These are phyloP conservation scores for Vidua chalybeata DNA, from an alignment of 2,113 vertebrate genomes.

Conservation along the genomic window DNA sequence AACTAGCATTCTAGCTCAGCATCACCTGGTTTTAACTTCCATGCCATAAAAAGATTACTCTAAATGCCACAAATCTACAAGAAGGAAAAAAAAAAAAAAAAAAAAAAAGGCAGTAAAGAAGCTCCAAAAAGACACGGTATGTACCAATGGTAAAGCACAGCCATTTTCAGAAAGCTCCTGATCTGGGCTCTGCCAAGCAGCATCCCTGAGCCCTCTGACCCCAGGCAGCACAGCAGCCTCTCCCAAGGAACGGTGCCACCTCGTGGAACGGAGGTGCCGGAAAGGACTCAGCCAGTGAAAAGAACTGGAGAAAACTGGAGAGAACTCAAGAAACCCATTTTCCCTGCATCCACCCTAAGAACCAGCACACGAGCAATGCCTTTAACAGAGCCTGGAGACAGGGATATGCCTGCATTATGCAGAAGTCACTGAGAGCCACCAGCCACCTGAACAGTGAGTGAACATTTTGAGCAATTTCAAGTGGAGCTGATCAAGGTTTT, in stretches of 20 bases:
- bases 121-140: neutral
- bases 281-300: neutral
- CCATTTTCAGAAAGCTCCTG: neutral
- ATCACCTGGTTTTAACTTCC: neutral
- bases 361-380: rapidly evolving
- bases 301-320: neutral
- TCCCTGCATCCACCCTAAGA: neutral
- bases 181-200: rapidly evolving
- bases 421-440: rapidly evolving
- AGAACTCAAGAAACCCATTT: neutral
- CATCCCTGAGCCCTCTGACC: neutral
- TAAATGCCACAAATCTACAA: neutral
- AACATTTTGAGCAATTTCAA: neutral
- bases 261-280: rapidly evolving
- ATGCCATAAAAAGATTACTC: neutral
- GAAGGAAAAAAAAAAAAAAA: neutral
- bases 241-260: neutral
- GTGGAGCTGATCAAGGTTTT: rapidly evolving
- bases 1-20: neutral
- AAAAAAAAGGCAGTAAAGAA: neutral
- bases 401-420: rapidly evolving
- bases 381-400: neutral
- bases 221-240: neutral
- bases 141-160: neutral
- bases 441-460: neutral